These are phyloP conservation scores for Mus caroli DNA, from an alignment of 2,797 vertebrate genomes.

Conservation along the genomic window DNA sequence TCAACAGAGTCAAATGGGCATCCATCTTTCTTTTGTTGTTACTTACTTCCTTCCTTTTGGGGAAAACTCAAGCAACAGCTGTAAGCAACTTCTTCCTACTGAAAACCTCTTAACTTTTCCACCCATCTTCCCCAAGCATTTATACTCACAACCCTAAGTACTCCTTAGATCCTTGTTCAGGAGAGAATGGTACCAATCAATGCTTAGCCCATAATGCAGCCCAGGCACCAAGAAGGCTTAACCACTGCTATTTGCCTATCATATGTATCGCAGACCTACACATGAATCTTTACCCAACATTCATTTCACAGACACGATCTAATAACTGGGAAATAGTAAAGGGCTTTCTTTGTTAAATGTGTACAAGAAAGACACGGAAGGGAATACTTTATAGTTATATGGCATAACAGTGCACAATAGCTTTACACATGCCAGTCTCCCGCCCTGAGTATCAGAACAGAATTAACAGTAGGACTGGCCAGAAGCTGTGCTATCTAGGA, in stretches of 20 bases:
- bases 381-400: neutral
- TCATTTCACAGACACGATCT: neutral
- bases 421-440: neutral
- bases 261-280: neutral
- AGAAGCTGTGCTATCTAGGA: neutral
- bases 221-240: neutral
- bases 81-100: neutral
- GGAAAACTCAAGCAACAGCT: neutral
- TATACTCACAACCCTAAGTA: neutral
- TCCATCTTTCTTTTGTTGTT: neutral
- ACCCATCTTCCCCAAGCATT: neutral
- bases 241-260: neutral
- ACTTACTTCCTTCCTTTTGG: neutral
- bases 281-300: neutral
- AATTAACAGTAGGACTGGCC: neutral
- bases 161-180: neutral
- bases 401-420: neutral
- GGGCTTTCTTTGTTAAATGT: neutral
- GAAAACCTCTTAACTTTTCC: neutral
- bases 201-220: neutral
- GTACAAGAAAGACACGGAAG: neutral
- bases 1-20: constrained; percentile 22
- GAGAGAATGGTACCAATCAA: neutral
- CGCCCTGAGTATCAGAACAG: neutral
- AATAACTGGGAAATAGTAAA: constrained; percentile 26